Evolutionary conservation across 2,113 vertebrate species (phyloP).

Genomic region (Bos javanicus): DNA sequence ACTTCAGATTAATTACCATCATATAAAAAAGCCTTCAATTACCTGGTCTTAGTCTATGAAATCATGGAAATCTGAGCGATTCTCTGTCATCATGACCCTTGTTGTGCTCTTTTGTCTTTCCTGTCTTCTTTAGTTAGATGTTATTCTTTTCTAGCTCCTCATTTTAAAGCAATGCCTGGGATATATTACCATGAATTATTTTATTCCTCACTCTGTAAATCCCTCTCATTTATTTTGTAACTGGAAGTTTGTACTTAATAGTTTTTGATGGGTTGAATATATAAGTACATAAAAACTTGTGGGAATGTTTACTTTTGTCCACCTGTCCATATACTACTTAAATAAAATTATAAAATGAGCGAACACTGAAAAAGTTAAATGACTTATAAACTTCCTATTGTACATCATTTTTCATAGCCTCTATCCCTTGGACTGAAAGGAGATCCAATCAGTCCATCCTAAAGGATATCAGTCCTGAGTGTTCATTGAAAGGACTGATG

Average conservation of each 20-base stretch:
- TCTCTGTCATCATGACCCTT: neutral
- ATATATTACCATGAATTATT: neutral
- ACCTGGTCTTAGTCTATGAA: neutral
- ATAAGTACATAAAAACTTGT: neutral
- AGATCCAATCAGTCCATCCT: neutral
- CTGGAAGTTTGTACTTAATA: neutral
- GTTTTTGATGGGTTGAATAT: neutral
- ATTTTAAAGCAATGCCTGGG: neutral
- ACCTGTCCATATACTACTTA: neutral
- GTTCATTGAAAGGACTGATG: neutral
- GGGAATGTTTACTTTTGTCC: neutral
- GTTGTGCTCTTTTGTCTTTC: neutral
- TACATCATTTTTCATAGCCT: neutral
- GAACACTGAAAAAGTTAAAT: neutral
- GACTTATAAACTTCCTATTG: neutral
- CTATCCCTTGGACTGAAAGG: neutral
- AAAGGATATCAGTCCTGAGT: neutral
- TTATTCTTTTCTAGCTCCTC: neutral
- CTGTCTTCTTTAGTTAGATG: neutral
- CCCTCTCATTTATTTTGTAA: neutral
- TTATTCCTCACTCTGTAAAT: neutral
- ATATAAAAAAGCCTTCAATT: neutral
- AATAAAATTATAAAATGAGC: neutral
- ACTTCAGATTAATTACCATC: neutral
- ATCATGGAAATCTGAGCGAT: neutral